Evolutionary conservation across 1,140 invertebrate species (phyloP), one percentile per base, ranked within the genome.

Genomic region (Psix sp.): DNA sequence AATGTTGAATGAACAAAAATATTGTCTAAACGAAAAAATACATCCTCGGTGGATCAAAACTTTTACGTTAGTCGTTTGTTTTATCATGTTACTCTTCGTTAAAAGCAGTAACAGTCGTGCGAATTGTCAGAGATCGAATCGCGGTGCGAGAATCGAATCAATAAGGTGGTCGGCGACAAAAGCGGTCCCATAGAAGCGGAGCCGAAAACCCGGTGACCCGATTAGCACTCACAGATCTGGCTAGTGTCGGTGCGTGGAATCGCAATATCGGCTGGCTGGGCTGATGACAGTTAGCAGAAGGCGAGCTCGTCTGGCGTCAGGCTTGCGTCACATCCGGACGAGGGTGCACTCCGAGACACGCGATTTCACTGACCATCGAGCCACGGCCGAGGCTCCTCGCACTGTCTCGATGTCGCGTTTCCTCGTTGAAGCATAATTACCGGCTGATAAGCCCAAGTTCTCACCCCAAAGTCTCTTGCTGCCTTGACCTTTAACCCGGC

Each of bases 231-330:
- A 57, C 54, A 46, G 21, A 21, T 57, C 35, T 59, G 42, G n/a
- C 14, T 29, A 6, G 4, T 24, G 15, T 59, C n/a, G 36, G n/a
- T n/a, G 11, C 26, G 26, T 42, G 24, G 13, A 38, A 51, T 65
- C 29, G 39, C 9, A 45, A 46, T 17, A 26, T n/a, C 16, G 14
- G 31, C 29, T 11, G 42, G 14, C 13, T 35, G 21, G 10, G 35
- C 24, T 11, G 45, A 26, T 67, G 52, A 51, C 65, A 48, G 46
- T 45, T 45, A 38, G 48, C 62, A 36, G 29, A 36, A 59, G 18
- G 16, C 39, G 31, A 36, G 42, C 21, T 18, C 15, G 43, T 33
- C 9, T 15, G 10, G 20, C n/a, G 18, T n/a, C 48, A 38, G 40
- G 18, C 40, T 52, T 40, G 39, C 49, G 49, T 52, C 39, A 38